Base-by-base conservation (phyloP, 2,113 vertebrate species). In the Camarhynchus parvulus region DNA sequence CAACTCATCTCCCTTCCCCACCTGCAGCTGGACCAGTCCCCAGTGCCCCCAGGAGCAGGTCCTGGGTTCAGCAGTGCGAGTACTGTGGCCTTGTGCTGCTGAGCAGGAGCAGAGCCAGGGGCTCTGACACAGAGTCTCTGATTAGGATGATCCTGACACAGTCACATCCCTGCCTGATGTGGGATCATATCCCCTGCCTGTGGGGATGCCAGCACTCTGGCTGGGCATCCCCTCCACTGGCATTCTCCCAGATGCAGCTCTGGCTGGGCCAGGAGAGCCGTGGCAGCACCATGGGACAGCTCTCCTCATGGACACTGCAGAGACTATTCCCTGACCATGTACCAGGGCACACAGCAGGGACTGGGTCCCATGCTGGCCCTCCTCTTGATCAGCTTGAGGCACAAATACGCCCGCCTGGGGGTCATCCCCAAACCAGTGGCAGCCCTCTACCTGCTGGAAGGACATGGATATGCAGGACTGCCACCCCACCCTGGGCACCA, bases 371-470 rank as follows among this genome's bases (percentile, higher is more conserved):
- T 33, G n/a, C 18, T 46, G 39, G 23, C 23, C 30, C 28, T 47
- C 18, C 4, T 21, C 44, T 49, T 46, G 7, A 18, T 39, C 69
- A 46, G 15, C n/a, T 23, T 46, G 28, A 73, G 49, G 27, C 39
- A 73, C n/a, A 21, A 84, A 33, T 63, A 64, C 0, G 0, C 28
- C 18, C 37, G 23, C 28, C 49, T 3, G 18, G 49, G 7, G 9
- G 13, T 62, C 13, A 5, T 8, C 13, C 17, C 47, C 39, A 53
- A 63, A 83, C 9, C 58, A 84, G 22, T 7, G 6, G 22, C 28
- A 55, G 14, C 2, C 3, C 39, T 73, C 27, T 73, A 22, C 16
- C 81, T 11, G 5, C 39, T 63, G 69, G 41, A 64, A 73, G 39
- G 49, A 46, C 3, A 13, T 4, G 27, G 21, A 11, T 24, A 35